phyloP scores from a whole-genome alignment of 1,140 invertebrate genomes.

The Monochamus saltuarius region DNA sequence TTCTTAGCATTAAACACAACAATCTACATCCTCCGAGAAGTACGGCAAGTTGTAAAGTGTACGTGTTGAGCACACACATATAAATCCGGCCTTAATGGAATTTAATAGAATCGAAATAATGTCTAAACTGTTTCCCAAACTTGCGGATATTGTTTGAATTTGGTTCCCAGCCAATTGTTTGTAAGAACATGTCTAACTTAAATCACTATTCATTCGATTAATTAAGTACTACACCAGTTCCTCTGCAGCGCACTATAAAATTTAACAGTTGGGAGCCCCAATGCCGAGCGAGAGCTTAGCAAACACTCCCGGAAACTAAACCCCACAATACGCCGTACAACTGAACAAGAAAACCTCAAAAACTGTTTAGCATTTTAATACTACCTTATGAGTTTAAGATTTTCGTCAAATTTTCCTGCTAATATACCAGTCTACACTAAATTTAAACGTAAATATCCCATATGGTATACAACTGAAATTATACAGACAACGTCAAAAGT shows the following conservation, averaged over 20 bases:
- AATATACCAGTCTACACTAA: too few relatives aligned
- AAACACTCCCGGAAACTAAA: too few relatives aligned
- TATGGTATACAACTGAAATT: too few relatives aligned
- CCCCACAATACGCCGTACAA: too few relatives aligned
- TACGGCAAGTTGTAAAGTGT: conserved; percentile 35
- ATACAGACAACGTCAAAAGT: too few relatives aligned
- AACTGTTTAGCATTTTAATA: too few relatives aligned
- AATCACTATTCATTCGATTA: conserved; percentile 48
- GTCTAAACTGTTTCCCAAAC: conserved; percentile 45
- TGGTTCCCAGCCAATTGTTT: conserved; percentile 48
- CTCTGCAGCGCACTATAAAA: conserved; percentile 7
- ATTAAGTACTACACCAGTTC: conserved; percentile 35
- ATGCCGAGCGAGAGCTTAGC: too few relatives aligned
- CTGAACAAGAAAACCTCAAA: too few relatives aligned
- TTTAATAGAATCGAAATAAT: conserved; percentile 47
- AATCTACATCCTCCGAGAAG: conserved; percentile 27
- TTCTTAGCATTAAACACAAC: conserved; percentile 12
- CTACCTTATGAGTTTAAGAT: too few relatives aligned
- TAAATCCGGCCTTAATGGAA: conserved; percentile 43
- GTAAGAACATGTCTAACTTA: conserved; percentile 45
- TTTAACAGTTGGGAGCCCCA: too few relatives aligned
- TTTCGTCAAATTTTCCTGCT: too few relatives aligned
- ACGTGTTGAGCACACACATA: conserved; percentile 39
- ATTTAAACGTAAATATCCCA: too few relatives aligned
- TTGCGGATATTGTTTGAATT: conserved; percentile 46